Base-by-base conservation (phyloP, 2,113 vertebrate genomes). In the Sphyrna mokarran region DNA sequence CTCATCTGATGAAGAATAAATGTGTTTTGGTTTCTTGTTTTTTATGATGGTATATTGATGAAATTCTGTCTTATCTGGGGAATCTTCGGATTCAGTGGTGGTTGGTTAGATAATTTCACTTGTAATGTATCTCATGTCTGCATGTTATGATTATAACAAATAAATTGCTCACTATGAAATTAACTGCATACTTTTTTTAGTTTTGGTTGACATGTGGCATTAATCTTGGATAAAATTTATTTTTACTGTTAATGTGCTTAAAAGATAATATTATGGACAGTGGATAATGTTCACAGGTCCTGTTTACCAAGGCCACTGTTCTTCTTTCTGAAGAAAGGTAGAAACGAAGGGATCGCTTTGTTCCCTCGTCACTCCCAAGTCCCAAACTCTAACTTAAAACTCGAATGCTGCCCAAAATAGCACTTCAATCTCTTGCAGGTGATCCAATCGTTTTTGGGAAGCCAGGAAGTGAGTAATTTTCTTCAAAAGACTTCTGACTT, bases 1-100 rank as follows among this genome's bases (percentile, higher is more conserved):
- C 97, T 98, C 98, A 96, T 98, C 98, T 29, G 98, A 98, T 96
- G 98, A 99, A 95, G 98, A 99, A 95, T 99, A 98, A 97, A 90
- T 89, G 95, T 96, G 97, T 97, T 66, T 43, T 40, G 66, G 66
- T 43, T 72, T 95, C 61, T n/a, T 95, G 26, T 43, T 72, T 70
- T 48, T 96, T 96, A 95, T 96, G 96, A 96, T 97, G 97, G 97
- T 97, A 96, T 97, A 97, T 96, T 96, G 96, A 97, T 97, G 91
- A 96, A 97, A 96, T 97, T 96, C 97, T 97, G 96, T 96, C 96
- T 96, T 66, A 93, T 90, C 87, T 66, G 61, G 94, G 76, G 69
- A 54, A 72, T 72, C 69, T 48, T 95, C 69, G 76, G 94, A 69
- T 72, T 95, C 96, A 96, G 96, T 96, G 96, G 96, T 96, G 96